These are phyloP conservation scores for Dysmachus trigonus DNA, from an alignment of 2,888 invertebrate species.

Conservation along the genomic window DNA sequence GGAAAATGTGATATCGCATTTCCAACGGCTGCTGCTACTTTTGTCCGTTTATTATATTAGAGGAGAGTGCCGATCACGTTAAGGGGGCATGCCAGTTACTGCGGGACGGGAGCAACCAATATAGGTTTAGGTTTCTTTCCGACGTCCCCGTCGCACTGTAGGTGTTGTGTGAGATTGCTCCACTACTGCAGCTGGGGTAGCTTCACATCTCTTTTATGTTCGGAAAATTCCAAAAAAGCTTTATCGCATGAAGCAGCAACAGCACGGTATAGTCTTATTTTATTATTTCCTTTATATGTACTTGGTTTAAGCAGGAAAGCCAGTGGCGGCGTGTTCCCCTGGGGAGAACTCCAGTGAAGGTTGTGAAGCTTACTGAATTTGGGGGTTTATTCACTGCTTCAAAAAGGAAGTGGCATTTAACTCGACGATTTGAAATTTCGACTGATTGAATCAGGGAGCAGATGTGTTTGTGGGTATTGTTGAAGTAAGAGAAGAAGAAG, in stretches of 20 bases:
- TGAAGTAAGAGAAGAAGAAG: background rate
- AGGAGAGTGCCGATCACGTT: constrained; percentile 12
- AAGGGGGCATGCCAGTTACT: background rate
- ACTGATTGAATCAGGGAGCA: background rate
- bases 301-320: background rate
- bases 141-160: background rate
- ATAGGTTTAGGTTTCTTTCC: background rate
- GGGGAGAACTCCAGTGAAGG: background rate
- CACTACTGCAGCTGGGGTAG: background rate
- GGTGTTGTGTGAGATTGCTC: background rate
- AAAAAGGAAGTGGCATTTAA: background rate
- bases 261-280: background rate
- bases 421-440: background rate
- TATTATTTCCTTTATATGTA: background rate
- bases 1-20: background rate
- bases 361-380: background rate
- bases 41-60: background rate
- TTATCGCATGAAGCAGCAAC: background rate
- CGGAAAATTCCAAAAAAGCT: constrained; percentile 29
- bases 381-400: background rate
- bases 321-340: background rate
- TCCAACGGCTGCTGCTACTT: background rate
- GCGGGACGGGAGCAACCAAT: background rate
- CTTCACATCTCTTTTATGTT: background rate
- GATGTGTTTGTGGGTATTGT: background rate